Evolutionary conservation across 2,888 invertebrate species (phyloP), one percentile per base, ranked within the genome.

Genomic region (Brachypalpus laphriformis): DNA sequence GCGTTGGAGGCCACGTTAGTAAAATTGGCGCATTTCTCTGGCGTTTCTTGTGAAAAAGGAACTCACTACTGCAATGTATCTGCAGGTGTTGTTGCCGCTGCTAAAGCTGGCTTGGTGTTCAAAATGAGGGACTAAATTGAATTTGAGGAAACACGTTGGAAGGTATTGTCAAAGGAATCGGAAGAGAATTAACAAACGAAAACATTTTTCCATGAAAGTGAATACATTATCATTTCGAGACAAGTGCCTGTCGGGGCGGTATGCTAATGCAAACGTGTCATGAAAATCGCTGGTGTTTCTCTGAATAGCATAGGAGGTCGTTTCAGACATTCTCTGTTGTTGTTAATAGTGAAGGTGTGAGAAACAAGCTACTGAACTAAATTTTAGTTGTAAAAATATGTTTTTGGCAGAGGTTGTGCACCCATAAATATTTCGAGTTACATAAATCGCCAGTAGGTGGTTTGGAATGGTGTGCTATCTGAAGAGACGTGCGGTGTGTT

Each of bases 161-260:
- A 70, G 74, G 80, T 65, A 83, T 83, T 83, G 83, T 83, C 83
- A 83, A 83, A 74, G 83, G 74, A 80, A 83, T 83, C 83, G 83
- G 83, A 80, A 83, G 80, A 34, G 80, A 74, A 83, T 83, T 83
- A 83, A 83, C 80, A 80, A 80, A 75, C 74, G 83, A 83, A 80
- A 74, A 74, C 70, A 83, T 83, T 78, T 82, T 68, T 83, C 65
- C 80, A 75, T 70, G 70, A 80, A 80, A 59, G 80, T 68, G 83
- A 83, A 83, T 83, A 83, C 74, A 83, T 80, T 80, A 71, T 70
- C 74, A 56, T 80, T 61, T 66, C 31, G 56, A 45, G 57, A 54
- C 71, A 77, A 77, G 71, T 63, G 68, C 63, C 71, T 78, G 57
- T 18, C 51, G 71, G 42, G 70, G 31, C 20, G 63, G 63, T 83